Evolutionary conservation across 2,113 vertebrate species (phyloP).

Genomic region (Gallinago paraguaiae): DNA sequence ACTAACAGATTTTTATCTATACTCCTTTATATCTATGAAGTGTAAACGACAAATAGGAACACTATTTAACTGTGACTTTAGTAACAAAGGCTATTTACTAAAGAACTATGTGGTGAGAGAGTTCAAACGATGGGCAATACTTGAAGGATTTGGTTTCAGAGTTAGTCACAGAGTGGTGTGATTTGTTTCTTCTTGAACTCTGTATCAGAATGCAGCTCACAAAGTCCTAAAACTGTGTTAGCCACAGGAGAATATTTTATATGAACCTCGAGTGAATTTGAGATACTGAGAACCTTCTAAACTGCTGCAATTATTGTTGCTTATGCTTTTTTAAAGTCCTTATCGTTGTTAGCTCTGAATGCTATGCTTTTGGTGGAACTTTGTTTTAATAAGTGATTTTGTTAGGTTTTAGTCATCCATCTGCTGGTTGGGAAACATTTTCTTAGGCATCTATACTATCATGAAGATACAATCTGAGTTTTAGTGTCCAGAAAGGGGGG

Average conservation of each 20-base stretch:
- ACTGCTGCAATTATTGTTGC: background rate
- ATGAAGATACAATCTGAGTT: background rate
- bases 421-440: background rate
- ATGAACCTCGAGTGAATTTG: background rate
- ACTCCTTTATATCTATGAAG: conserved; percentile 68
- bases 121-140: conserved; percentile 33
- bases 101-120: conserved; percentile 8
- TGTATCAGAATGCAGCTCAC: background rate
- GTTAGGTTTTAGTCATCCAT: background rate
- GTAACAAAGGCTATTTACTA: conserved; percentile 25
- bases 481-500: background rate
- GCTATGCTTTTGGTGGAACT: background rate
- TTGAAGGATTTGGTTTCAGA: conserved; percentile 10
- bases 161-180: background rate
- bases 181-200: background rate
- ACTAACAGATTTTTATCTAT: conserved; percentile 76
- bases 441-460: background rate
- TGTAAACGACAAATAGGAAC: conserved; percentile 72
- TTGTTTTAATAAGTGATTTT: background rate
- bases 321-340: background rate
- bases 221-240: background rate
- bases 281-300: background rate
- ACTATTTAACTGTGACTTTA: conserved; percentile 17
- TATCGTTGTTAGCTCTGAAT: background rate
- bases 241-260: background rate